Base-by-base conservation (phyloP, 2,888 invertebrate species). In the Sphaerophoria taeniata region DNA sequence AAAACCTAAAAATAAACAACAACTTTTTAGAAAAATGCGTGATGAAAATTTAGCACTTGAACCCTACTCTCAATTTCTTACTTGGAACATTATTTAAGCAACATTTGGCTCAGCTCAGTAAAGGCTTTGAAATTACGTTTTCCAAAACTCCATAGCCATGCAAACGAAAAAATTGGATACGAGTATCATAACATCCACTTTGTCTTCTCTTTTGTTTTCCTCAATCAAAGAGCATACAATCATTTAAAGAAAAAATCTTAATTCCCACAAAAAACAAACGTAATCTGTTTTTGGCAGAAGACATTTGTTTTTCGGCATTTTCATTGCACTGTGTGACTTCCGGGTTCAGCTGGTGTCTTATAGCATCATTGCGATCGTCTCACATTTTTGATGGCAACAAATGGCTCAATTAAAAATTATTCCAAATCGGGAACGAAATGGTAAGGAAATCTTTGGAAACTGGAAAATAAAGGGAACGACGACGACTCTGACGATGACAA, bases 331-430 rank as follows among this genome's bases (percentile, higher is more conserved):
- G 31, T 71, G 76, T 4, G 74, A 81, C 81, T 85, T 85, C 85
- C 85, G 76, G 76, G 69, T 63, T 58, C 47, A 65, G 76, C n/a
- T n/a, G 69, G 72, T 77, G 81, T 76, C 81, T n/a, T 80, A 73
- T 67, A 16, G 7, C 6, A 14, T 14, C 49, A 14, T 14, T 39
- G 16, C 7, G 6, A 24, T 39, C 39, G 6, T 60, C n/a, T 3
- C 39, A 53, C 39, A 53, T 39, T 53, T 36, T 67, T 69, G 53
- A 69, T 49, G 55, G 55, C 39, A 55, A 69, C 69, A 69, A 53
- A 69, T 69, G 55, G 12, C 34, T 60, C 39, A 60, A 39, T n/a
- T n/a, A n/a, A n/a, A n/a, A n/a, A n/a, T n/a, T n/a, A n/a, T 39
- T 60, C 39, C 60, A 60, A 58, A 56, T 4, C 36, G 34, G 9